Conservation (phyloP, 2,797 vertebrate genomes). For the Lithobates sylvaticus region DNA sequence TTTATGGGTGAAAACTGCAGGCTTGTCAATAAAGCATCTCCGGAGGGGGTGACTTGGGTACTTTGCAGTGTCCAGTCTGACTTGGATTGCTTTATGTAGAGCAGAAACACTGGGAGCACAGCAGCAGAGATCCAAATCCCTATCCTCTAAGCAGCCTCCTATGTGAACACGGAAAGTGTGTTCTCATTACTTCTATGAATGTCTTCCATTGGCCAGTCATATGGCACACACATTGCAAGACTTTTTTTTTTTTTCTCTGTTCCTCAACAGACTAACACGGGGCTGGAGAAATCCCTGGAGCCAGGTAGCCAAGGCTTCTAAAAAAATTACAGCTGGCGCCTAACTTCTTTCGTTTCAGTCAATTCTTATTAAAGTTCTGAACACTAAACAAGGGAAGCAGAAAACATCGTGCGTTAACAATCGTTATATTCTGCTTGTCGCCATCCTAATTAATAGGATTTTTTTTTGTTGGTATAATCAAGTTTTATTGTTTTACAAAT, state of each 20-base stretch:
- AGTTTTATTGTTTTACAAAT: too few relatives aligned
- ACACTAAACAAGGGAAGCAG: background rate
- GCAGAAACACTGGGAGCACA: background rate
- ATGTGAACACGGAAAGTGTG: conserved; percentile 46
- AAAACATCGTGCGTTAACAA: background rate
- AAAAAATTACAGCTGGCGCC: background rate
- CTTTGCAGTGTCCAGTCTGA: background rate
- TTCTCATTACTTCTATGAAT: conserved; percentile 32
- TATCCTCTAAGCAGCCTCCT: conserved; percentile 17
- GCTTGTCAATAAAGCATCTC: background rate
- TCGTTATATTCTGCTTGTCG: background rate
- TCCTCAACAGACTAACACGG: background rate
- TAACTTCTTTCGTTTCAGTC: background rate
- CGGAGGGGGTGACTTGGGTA: background rate
- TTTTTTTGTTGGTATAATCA: too few relatives aligned
- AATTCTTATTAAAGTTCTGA: background rate
- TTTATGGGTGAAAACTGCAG: background rate
- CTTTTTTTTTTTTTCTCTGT: conserved; percentile 26
- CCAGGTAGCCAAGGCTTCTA: background rate
- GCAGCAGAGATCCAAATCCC: conserved; percentile 4
- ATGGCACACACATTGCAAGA: conserved; percentile 14
- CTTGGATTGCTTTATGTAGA: background rate
- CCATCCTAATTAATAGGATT: background rate
- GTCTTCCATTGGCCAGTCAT: conserved; percentile 4
- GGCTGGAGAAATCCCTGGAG: background rate